phyloP scores from a whole-genome alignment of 2,113 vertebrate genomes.

The Pterophyllum scalare region DNA sequence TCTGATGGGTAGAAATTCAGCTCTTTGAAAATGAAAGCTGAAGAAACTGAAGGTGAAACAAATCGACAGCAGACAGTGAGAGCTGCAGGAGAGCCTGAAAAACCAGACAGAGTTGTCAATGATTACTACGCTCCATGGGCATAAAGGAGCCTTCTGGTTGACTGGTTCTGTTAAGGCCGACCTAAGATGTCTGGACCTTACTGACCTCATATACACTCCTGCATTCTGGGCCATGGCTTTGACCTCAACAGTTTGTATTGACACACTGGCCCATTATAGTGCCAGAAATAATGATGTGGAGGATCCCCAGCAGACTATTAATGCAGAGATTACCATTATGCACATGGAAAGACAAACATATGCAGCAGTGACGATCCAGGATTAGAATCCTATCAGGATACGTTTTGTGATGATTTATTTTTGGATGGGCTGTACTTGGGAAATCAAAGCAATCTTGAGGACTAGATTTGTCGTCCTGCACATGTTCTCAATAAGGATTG shows the following conservation, averaged over 20 bases:
- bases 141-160: constrained; percentile 69
- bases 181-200: constrained; percentile 64
- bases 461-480: not conserved
- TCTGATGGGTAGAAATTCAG: constrained; percentile 2
- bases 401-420: not conserved
- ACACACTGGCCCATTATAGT: constrained; percentile 51
- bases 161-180: constrained; percentile 56
- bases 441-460: constrained; percentile 41
- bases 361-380: constrained; percentile 22
- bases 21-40: not conserved
- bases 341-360: constrained; percentile 9
- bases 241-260: constrained; percentile 56
- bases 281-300: constrained; percentile 60
- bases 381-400: constrained; percentile 19
- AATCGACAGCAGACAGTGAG: not conserved
- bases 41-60: not conserved
- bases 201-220: constrained; percentile 58
- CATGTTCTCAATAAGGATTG: not conserved
- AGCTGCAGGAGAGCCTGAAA: constrained; percentile 6
- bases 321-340: constrained; percentile 2
- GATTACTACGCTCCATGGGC: constrained; percentile 39
- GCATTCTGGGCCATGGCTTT: constrained; percentile 66
- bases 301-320: constrained; percentile 20
- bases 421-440: not conserved
- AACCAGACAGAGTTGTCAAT: constrained; percentile 29